These are phyloP conservation scores for Diglossa cyanea DNA, from an alignment of 2,797 vertebrate species.

Conservation along the genomic window DNA sequence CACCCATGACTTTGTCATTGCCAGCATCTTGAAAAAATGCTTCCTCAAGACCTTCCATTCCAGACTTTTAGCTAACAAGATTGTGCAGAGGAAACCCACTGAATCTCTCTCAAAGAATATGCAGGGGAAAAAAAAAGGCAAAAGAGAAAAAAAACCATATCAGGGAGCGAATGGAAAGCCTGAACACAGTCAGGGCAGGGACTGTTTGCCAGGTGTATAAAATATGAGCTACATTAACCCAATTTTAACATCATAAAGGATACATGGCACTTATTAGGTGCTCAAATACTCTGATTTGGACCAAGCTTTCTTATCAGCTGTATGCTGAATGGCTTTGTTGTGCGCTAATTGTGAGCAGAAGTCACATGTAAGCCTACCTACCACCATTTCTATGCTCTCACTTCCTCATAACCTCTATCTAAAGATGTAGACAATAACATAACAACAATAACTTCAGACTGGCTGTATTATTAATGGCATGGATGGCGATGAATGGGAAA, in stretches of 20 bases:
- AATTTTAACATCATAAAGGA: not conserved
- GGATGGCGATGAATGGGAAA: not conserved
- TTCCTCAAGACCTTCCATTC: not conserved
- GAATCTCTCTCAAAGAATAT: not conserved
- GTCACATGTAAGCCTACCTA: not conserved
- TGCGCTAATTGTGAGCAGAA: not conserved
- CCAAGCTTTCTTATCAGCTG: not conserved
- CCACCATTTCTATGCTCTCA: not conserved
- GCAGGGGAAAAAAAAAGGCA: not conserved
- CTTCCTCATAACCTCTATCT: not conserved
- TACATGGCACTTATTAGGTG: not conserved
- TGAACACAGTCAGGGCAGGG: not conserved
- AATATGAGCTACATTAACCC: not conserved
- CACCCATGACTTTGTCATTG: not conserved
- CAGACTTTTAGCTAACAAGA: not conserved
- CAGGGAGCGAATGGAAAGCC: not conserved
- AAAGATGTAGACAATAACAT: not conserved
- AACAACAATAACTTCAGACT: not conserved
- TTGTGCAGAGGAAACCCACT: not conserved
- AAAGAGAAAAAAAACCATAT: accelerated
- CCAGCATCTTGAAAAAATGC: not conserved
- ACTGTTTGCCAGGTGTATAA: accelerated
- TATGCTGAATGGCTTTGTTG: not conserved
- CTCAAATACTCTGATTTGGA: not conserved
- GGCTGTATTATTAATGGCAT: not conserved